These are phyloP conservation scores for Aphodius sticticus DNA, from an alignment of 2,888 invertebrate species.

Conservation along the genomic window DNA sequence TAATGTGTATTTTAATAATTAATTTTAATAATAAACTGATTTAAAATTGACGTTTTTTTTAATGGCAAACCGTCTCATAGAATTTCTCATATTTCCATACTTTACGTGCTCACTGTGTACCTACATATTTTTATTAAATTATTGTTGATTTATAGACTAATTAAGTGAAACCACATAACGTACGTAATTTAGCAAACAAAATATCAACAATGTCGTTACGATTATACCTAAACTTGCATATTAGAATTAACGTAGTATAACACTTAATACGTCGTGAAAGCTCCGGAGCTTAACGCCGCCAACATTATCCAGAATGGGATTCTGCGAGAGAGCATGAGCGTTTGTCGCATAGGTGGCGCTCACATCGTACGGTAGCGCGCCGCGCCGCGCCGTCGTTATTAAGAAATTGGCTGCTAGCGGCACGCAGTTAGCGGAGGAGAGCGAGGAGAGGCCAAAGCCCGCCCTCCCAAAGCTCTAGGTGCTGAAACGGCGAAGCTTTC, in stretches of 20 bases:
- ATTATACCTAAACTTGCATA: neutral
- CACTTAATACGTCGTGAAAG: neutral
- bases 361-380: neutral
- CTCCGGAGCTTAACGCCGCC: neutral
- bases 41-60: too few relatives aligned
- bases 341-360: neutral
- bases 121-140: too few relatives aligned
- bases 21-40: too few relatives aligned
- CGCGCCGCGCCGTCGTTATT: slow-evolving; percentile 13
- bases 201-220: neutral
- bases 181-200: neutral
- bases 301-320: slow-evolving; percentile 13
- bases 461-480: slow-evolving; percentile 38
- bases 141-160: too few relatives aligned
- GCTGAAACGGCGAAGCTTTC: slow-evolving; percentile 54
- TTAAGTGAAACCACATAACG: neutral
- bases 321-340: neutral
- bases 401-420: neutral
- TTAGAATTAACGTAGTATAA: neutral
- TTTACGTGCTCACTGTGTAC: too few relatives aligned
- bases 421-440: neutral
- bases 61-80: too few relatives aligned
- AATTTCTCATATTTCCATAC: too few relatives aligned
- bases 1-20: too few relatives aligned
- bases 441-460: slow-evolving; percentile 14